phyloP scores from a whole-genome alignment of 2,888 invertebrate species.

The Podotricha telesiphe region DNA sequence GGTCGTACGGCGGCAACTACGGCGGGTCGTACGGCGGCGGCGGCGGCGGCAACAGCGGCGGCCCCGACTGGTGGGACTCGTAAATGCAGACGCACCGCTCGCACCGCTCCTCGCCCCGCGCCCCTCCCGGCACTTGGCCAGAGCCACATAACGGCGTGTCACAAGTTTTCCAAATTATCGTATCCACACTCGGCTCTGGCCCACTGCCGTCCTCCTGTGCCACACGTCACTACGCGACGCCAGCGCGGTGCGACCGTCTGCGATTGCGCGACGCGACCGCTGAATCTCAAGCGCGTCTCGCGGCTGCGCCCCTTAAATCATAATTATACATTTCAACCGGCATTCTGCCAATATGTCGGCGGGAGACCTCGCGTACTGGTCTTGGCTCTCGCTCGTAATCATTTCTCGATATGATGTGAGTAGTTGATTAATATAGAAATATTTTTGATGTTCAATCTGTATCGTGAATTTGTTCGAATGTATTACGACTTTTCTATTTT shows the following conservation, averaged over 20 bases:
- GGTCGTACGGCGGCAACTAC: slow-evolving; percentile 75
- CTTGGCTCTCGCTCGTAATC: slow-evolving; percentile 64
- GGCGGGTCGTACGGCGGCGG: slow-evolving; percentile 77
- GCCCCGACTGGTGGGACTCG: slow-evolving; percentile 80
- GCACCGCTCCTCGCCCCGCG: slow-evolving; percentile 42
- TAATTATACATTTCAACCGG: slow-evolving; percentile 46
- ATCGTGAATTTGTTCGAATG: slow-evolving; percentile 74
- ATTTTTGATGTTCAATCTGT: slow-evolving; percentile 81
- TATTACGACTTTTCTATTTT: slow-evolving; percentile 72
- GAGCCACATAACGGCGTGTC: slow-evolving; percentile 27
- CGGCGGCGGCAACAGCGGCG: slow-evolving; percentile 74
- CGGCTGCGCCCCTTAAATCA: slow-evolving; percentile 45
- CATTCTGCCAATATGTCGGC: slow-evolving; percentile 26
- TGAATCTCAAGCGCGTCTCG: slow-evolving; percentile 74
- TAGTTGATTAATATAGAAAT: slow-evolving; percentile 77
- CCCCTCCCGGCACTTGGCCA: slow-evolving; percentile 26
- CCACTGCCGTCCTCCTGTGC: slow-evolving; percentile 38
- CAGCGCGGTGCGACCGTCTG: too few relatives aligned
- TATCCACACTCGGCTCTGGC: slow-evolving; percentile 27
- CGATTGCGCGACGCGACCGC: slow-evolving; percentile 56
- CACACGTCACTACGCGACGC: slow-evolving; percentile 44
- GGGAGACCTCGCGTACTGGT: slow-evolving; percentile 38
- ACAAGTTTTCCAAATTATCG: slow-evolving; percentile 34
- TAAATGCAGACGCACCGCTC: slow-evolving; percentile 54
- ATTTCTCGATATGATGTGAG: slow-evolving; percentile 70